Base-by-base conservation (phyloP, 2,113 vertebrate species). In the Actenoides hombroni region DNA sequence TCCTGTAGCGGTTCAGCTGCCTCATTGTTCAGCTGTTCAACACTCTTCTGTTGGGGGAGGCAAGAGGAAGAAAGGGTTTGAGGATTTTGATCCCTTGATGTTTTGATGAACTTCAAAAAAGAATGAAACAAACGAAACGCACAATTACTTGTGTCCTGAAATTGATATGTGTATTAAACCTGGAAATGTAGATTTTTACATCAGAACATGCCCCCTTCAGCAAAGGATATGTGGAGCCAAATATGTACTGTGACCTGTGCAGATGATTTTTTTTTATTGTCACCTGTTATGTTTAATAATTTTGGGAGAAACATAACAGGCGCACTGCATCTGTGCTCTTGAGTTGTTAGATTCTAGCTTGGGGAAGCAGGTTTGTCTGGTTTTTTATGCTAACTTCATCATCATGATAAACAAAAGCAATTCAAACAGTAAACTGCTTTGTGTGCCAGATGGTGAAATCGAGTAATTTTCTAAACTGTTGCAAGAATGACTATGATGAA, bases 401-500 rank as follows among this genome's bases (percentile, higher is more conserved):
- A 68, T 90, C 40, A 40, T 57, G 71, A 64, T 96, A 95, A 97
- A 96, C 90, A 95, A 90, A 95, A 92, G 70, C 81, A 68, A 44
- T 91, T 92, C 83, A 91, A 93, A 95, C 75, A 77, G 79, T 94
- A 95, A 96, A 94, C 81, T 96, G 74, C 83, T 78, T 65, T 86
- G 91, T 88, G 73, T 94, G 85, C 87, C 95, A 97, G 95, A 97
- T 97, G 95, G 95, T 7, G 3, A 96, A 96, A 94, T 90, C 67
- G 88, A 93, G 94, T 96, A 81, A 88, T 97, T 97, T 96, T 88
- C 89, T 96, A 73, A 97, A 92, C 75, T 96, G 87, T 96, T 96
- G 75, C 79, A 69, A 95, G 83, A 95, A 92, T 73, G 78, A 75
- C 49, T 93, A 67, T 92, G 90, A 96, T 92, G 71, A 96, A 92